A percentile compares a stretch with the other conserved stretches of the same genome.
These are phyloP conservation scores for Battus philenor DNA, from an alignment of 1,140 invertebrate species.

Conservation along the genomic window DNA sequence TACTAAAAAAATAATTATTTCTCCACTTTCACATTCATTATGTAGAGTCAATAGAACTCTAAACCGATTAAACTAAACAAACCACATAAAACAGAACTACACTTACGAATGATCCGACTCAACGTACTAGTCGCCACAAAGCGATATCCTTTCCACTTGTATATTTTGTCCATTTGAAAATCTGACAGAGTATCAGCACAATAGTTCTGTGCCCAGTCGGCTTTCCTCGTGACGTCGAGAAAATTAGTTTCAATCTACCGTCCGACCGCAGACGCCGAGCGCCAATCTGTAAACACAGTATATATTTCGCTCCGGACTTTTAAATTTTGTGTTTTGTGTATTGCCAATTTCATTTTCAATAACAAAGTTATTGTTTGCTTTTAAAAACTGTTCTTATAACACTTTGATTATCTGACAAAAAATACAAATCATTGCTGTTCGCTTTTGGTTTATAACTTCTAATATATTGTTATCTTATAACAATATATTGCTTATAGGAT, in stretches of 20 bases:
- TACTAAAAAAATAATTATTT: too few species aligned
- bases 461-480: too few species aligned
- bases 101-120: slow-evolving; percentile 2
- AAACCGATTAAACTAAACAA: neutral
- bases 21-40: too few species aligned
- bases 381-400: too few species aligned
- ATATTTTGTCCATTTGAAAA: slow-evolving; percentile 32
- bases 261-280: slow-evolving; percentile 40
- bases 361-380: too few species aligned
- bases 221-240: slow-evolving; percentile 47
- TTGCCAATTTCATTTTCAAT: slow-evolving; percentile 18
- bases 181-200: slow-evolving; percentile 37
- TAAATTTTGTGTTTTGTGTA: slow-evolving; percentile 21
- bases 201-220: slow-evolving; percentile 27
- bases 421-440: too few species aligned
- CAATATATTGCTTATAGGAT: too few species aligned
- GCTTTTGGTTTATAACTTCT: too few species aligned
- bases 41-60: too few species aligned
- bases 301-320: slow-evolving; percentile 18
- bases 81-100: too few species aligned
- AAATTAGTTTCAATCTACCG: slow-evolving; percentile 63
- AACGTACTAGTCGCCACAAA: slow-evolving; percentile 17
- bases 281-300: slow-evolving; percentile 34
- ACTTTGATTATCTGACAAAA: too few species aligned
- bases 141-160: slow-evolving; percentile 24